phyloP scores from a whole-genome alignment of 1,140 invertebrate genomes.

The Anthonomus grandis region DNA sequence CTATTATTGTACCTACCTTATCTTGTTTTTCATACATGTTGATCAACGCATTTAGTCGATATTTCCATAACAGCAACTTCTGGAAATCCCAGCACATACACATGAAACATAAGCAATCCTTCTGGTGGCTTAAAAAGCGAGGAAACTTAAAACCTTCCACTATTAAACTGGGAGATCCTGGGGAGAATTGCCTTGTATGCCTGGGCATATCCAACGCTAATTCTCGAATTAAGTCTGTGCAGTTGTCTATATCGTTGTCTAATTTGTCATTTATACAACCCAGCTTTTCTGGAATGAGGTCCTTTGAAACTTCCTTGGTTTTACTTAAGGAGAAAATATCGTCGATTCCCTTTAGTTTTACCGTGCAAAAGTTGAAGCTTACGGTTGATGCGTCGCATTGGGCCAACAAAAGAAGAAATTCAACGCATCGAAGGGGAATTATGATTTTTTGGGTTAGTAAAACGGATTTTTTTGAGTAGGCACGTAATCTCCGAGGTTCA shows the following conservation, averaged over 20 bases:
- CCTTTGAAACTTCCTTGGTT: no score
- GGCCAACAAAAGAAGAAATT: slow-evolving; percentile 21
- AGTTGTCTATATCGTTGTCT: slow-evolving; percentile 12
- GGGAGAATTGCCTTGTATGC: slow-evolving; percentile 8
- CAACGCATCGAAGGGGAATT: slow-evolving; percentile 19
- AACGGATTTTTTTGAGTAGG: slow-evolving; percentile 20
- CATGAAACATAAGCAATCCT: slow-evolving; percentile 26
- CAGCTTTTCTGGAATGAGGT: neutral
- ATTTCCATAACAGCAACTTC: slow-evolving; percentile 13
- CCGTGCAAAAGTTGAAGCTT: slow-evolving; percentile 22
- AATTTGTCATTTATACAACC: neutral
- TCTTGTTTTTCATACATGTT: slow-evolving; percentile 17
- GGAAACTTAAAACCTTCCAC: slow-evolving; percentile 24
- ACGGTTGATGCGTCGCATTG: slow-evolving; percentile 17
- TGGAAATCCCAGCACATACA: slow-evolving; percentile 26
- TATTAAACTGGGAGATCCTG: slow-evolving; percentile 17
- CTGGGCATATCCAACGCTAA: slow-evolving; percentile 17
- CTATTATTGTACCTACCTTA: no score
- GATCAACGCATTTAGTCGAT: slow-evolving; percentile 11
- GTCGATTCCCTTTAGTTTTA: slow-evolving; percentile 29
- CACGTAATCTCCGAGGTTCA: slow-evolving; percentile 22
- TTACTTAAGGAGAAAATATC: slow-evolving; percentile 24
- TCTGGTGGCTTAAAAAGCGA: slow-evolving; percentile 20
- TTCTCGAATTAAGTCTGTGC: slow-evolving; percentile 15
- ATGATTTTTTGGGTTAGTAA: slow-evolving; percentile 23